These are phyloP conservation scores for Proisotoma minuta DNA, from an alignment of 2,888 invertebrate genomes.

Conservation along the genomic window DNA sequence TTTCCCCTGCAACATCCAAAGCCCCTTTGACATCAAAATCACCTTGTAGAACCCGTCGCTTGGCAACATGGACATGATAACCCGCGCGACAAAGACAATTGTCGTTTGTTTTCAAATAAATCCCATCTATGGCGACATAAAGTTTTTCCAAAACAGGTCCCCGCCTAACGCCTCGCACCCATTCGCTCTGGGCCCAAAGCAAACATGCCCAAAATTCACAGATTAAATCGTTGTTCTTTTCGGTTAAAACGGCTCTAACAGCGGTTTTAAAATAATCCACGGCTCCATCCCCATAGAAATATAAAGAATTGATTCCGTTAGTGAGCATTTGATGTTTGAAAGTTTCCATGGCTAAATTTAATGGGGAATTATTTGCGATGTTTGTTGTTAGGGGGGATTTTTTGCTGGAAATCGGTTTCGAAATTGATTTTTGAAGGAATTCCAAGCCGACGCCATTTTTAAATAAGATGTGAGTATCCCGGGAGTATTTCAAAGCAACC, in stretches of 20 bases:
- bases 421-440: too few relatives aligned
- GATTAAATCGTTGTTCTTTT: conserved; percentile 16
- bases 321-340: conserved; percentile 36
- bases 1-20: conserved; percentile 34
- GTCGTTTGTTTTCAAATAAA: conserved; percentile 34
- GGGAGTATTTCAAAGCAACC: too few relatives aligned
- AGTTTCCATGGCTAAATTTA: conserved; percentile 23
- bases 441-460: too few relatives aligned
- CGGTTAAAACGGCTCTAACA: conserved; percentile 27
- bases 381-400: conserved; percentile 14
- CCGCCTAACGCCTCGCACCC: conserved; percentile 36
- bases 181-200: conserved; percentile 45
- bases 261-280: conserved; percentile 32
- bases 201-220: conserved; percentile 45
- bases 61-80: conserved; percentile 41
- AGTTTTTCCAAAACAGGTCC: conserved; percentile 38
- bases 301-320: conserved; percentile 29
- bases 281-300: conserved; percentile 33
- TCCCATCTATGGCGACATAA: conserved; percentile 39
- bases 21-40: conserved; percentile 16
- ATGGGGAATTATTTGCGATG: conserved; percentile 18
- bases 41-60: too few relatives aligned
- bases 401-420: background rate
- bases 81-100: conserved; percentile 40
- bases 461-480: too few relatives aligned